These are phyloP conservation scores for Mesorhabditis sp. DNA, from an alignment of 2,888 invertebrate genomes.

Conservation along the genomic window DNA sequence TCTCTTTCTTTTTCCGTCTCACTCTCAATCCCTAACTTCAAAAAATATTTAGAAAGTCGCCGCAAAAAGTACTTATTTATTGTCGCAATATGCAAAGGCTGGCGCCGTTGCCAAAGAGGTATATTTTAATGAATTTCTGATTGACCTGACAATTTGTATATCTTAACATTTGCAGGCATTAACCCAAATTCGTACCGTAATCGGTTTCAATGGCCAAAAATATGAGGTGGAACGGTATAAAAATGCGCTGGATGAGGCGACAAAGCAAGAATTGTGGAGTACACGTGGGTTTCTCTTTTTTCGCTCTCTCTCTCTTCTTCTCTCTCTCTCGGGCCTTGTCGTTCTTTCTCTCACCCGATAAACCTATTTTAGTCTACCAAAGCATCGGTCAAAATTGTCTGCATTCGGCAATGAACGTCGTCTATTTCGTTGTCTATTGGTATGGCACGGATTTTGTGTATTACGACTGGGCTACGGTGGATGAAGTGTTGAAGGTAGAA, in stretches of 20 bases:
- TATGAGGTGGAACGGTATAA: not conserved
- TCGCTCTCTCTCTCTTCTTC: too few species aligned
- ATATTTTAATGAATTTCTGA: not conserved
- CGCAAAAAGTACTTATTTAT: not conserved
- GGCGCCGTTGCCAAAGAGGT: not conserved
- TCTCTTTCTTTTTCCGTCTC: too few species aligned
- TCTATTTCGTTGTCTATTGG: constrained; percentile 3
- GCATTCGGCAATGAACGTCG: constrained; percentile 1
- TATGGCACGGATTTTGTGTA: not conserved
- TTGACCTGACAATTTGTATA: too few species aligned
- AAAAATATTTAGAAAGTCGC: constrained; percentile 5
- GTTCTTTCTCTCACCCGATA: too few species aligned
- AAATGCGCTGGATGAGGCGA: constrained; percentile 1
- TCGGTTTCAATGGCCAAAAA: not conserved
- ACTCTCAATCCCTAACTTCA: not conserved
- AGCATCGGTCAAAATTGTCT: not conserved
- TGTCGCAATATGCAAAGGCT: not conserved
- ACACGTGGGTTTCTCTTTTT: not conserved
- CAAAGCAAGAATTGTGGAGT: not conserved
- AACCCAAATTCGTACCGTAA: not conserved
- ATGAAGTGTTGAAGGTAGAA: not conserved
- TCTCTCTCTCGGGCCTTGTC: too few species aligned
- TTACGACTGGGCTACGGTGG: not conserved
- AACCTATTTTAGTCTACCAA: not conserved
- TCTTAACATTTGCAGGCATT: not conserved